Evolutionary conservation across 2,113 vertebrate species (phyloP).

Genomic region (Polyodon spathula): DNA sequence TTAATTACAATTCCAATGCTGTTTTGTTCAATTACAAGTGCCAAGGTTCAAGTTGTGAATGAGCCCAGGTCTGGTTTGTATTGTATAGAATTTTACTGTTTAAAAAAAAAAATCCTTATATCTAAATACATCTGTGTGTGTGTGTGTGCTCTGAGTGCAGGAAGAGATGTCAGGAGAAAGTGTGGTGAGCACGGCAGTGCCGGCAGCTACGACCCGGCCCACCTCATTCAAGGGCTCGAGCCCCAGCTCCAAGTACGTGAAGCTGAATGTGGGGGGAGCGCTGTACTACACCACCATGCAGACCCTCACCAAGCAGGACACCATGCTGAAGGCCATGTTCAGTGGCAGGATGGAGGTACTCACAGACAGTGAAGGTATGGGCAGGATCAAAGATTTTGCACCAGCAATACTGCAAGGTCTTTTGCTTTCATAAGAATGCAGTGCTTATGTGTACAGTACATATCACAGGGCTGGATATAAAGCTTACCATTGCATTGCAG

Average conservation of each 20-base stretch:
- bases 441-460: too few species aligned
- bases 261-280: slow-evolving; percentile 87
- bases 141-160: slow-evolving; percentile 55
- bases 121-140: neutral
- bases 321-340: slow-evolving; percentile 98
- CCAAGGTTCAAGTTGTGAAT: too few species aligned
- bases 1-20: too few species aligned
- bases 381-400: too few species aligned
- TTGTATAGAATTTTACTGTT: too few species aligned
- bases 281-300: slow-evolving; percentile 99
- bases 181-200: slow-evolving; percentile 90
- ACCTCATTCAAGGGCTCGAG: slow-evolving; percentile 92
- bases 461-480: too few species aligned
- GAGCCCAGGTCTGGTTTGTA: too few species aligned
- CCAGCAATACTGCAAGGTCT: too few species aligned
- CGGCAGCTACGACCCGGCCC: slow-evolving; percentile 87
- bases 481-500: too few species aligned
- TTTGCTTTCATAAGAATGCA: too few species aligned
- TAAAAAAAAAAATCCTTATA: too few species aligned
- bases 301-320: slow-evolving; percentile 97
- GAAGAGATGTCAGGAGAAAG: slow-evolving; percentile 99
- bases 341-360: slow-evolving; percentile 97
- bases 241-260: slow-evolving; percentile 95
- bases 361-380: slow-evolving; percentile 93
- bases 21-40: too few species aligned